Evolutionary conservation across 2,113 vertebrate genomes (phyloP), one percentile per base, ranked within the genome.

Genomic region (Octodon degus): DNA sequence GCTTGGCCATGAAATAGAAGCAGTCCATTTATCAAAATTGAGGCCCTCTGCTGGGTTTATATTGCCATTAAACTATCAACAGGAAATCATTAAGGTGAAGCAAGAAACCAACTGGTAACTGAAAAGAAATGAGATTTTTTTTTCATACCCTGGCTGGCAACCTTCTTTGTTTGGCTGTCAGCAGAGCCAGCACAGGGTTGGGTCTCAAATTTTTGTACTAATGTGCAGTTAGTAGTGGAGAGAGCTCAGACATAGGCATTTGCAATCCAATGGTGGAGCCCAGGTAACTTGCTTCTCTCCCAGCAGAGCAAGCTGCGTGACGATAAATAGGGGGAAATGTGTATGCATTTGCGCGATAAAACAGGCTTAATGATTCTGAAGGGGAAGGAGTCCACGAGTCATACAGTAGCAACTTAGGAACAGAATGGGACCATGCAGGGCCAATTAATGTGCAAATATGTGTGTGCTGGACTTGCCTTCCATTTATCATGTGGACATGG

Each of bases 391-490:
- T 97, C 97, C 93, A 91, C 43, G 92, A 98, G 97, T 98, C 96
- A 43, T 83, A 95, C 86, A 95, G 97, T 65, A 90, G 97, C 98
- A 97, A 98, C 98, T 98, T 97, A 97, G 97, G 97, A 98, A 97
- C 98, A 98, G 98, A 97, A 98, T 97, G 98, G 98, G 98, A 96
- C 97, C 97, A 89, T 97, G 98, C 98, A 98, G 98, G 98, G 98
- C 96, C 98, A 98, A 98, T 99, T 98, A 98, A 98, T 98, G 98
- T 98, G 98, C 98, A 98, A 98, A 98, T 98, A 97, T 90, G 98
- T 98, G 97, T 98, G 98, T 98, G 97, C 98, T 97, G 97, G 97
- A 97, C 98, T 98, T 97, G 96, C 98, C 97, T 98, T 97, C 98
- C 98, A 98, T 98, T 98, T 98, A 98, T 98, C 98, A 98, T 96